A percentile compares a stretch with the other conserved stretches of the same genome.
Evolutionary conservation across 2,888 invertebrate species (phyloP).

Genomic region (Diarsia mendica): DNA sequence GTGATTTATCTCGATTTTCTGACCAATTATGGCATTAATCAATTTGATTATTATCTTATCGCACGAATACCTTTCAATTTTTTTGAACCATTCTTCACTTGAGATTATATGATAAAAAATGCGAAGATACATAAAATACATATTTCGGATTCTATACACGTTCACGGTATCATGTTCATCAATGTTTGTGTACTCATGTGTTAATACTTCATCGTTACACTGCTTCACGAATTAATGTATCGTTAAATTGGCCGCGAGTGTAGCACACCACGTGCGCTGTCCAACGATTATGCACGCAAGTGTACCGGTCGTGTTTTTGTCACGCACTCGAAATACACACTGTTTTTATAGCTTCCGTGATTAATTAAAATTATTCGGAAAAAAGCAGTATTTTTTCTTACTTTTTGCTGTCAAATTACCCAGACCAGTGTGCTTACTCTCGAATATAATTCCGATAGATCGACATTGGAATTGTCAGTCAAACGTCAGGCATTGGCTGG

Average conservation of each 20-base stretch:
- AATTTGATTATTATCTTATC: background rate
- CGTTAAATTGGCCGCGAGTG: conserved; percentile 69
- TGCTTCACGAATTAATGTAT: conserved; percentile 69
- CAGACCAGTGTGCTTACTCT: too few species aligned
- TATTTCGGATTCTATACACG: conserved; percentile 24
- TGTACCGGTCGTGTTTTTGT: conserved; percentile 59
- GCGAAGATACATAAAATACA: conserved; percentile 3
- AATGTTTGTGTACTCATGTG: conserved; percentile 56
- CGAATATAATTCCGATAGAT: too few species aligned
- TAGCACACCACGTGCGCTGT: conserved; percentile 66
- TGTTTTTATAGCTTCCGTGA: conserved; percentile 34
- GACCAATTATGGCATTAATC: background rate
- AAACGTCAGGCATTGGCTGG: too few species aligned
- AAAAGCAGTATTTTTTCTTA: background rate
- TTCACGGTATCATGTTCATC: conserved; percentile 49
- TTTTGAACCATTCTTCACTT: background rate
- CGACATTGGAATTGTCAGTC: too few species aligned
- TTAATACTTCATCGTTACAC: conserved; percentile 59
- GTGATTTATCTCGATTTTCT: background rate
- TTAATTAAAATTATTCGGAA: conserved; percentile 36
- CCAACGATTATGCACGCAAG: conserved; percentile 67
- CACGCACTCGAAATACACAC: conserved; percentile 52
- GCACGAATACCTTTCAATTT: background rate
- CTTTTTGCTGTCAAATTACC: background rate
- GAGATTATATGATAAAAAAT: conserved; percentile 15